Evolutionary conservation across 1,140 invertebrate species (phyloP).

Genomic region (Sinella curviseta): DNA sequence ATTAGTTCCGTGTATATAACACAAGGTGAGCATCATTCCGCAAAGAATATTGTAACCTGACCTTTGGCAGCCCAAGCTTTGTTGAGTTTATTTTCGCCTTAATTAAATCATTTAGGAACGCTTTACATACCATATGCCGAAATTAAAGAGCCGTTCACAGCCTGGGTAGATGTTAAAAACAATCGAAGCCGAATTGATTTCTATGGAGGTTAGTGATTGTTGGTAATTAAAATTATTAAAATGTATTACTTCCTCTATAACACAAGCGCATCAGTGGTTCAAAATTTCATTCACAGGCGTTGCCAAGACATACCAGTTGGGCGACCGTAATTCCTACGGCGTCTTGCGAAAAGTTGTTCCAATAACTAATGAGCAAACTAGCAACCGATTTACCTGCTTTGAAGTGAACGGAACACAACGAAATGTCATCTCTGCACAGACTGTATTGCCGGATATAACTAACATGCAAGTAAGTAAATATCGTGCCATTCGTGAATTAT

Average conservation of each 20-base stretch:
- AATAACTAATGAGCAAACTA: conserved; percentile 71
- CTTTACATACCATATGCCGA: conserved; percentile 90
- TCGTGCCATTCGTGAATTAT: too few species aligned
- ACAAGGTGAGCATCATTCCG: background rate
- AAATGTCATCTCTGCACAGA: conserved; percentile 67
- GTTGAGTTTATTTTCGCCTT: background rate
- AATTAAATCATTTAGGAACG: conserved; percentile 60
- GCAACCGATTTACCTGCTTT: conserved; percentile 77
- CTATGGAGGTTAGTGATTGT: conserved; percentile 83
- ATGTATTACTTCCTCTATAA: too few species aligned
- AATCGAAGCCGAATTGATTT: conserved; percentile 87
- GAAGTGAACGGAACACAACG: conserved; percentile 76
- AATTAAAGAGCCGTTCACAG: conserved; percentile 81
- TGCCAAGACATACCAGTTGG: conserved; percentile 83
- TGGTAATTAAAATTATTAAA: too few species aligned
- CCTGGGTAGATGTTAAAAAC: conserved; percentile 77
- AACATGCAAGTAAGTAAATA: conserved; percentile 73
- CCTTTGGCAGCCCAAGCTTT: too few species aligned
- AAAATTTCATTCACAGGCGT: too few species aligned
- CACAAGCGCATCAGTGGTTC: too few species aligned
- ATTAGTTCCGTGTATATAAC: conserved; percentile 44
- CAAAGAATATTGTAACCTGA: background rate
- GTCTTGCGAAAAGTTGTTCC: conserved; percentile 81
- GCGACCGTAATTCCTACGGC: conserved; percentile 66
- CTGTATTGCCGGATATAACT: conserved; percentile 77